Percentiles rank a stretch among this genome's conserved stretches.
Evolutionary conservation across 2,888 invertebrate species (phyloP).

Genomic region (Pollenia angustigena): DNA sequence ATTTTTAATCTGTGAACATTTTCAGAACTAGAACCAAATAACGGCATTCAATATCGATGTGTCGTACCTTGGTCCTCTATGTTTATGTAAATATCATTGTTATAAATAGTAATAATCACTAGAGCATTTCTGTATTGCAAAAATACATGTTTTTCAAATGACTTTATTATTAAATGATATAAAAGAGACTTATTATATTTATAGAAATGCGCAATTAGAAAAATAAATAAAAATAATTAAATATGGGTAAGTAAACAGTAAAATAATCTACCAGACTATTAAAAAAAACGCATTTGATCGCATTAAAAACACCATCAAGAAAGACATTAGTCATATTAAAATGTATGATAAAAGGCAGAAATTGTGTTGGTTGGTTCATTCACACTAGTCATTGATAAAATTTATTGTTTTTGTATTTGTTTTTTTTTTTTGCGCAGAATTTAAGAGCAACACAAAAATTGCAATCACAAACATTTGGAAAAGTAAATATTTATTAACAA

Average conservation of each 20-base stretch:
- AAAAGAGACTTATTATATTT: not conserved
- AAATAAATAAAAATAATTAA: not conserved
- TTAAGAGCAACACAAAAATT: not conserved
- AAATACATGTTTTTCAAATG: no score
- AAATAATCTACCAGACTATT: not conserved
- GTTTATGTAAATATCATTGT: no score
- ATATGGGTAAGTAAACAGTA: not conserved
- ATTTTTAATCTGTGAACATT: no score
- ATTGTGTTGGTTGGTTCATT: not conserved
- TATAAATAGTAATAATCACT: no score
- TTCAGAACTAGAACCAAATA: no score
- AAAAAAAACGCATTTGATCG: not conserved
- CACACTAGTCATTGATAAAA: constrained; percentile 16
- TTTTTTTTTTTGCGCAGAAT: not conserved
- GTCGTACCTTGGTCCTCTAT: no score
- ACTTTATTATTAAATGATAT: not conserved
- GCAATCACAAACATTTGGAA: constrained; percentile 9
- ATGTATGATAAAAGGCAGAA: not conserved
- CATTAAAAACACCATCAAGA: not conserved
- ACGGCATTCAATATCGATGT: no score
- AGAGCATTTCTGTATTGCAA: no score
- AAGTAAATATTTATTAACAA: constrained; percentile 10
- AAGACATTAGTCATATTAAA: not conserved
- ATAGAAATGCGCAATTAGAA: constrained; percentile 1
- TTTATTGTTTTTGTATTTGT: not conserved